Percentiles rank a stretch among this genome's conserved stretches.
Evolutionary conservation across 2,113 vertebrate species (phyloP).

Genomic region (Tychaedon coryphoeus): DNA sequence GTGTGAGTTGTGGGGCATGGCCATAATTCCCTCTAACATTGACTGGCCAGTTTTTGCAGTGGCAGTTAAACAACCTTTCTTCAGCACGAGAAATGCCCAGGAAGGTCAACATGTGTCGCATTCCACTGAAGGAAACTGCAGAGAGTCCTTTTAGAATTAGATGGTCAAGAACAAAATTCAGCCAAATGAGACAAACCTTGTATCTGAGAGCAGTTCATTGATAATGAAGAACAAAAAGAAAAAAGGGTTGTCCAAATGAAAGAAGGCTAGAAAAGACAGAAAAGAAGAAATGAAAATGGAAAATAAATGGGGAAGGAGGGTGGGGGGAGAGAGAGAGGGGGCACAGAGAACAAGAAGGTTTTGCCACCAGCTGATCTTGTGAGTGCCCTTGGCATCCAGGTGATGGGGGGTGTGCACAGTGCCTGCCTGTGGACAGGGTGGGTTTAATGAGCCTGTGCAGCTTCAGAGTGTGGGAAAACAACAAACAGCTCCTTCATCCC

Average conservation of each 20-base stretch:
- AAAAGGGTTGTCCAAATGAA: neutral
- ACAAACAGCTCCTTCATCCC: neutral
- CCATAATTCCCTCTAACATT: neutral
- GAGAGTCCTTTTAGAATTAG: neutral
- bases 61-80: neutral
- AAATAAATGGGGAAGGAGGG: neutral
- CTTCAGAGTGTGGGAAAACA: neutral
- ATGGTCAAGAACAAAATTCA: neutral
- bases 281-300: neutral
- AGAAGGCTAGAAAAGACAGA: neutral
- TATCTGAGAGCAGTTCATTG: neutral
- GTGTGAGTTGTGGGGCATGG: neutral
- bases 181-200: neutral
- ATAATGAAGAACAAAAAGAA: neutral
- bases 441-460: neutral
- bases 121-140: rapidly evolving
- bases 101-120: neutral
- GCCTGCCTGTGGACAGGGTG: neutral
- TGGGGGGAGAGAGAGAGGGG: too few species aligned
- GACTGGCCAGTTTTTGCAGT: rapidly evolving
- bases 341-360: neutral
- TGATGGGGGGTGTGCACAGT: rapidly evolving
- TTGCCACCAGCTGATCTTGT: neutral
- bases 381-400: neutral
- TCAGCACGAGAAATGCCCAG: neutral